Evolutionary conservation across 1,140 invertebrate genomes (phyloP).

Genomic region (Tetramorium simillimum): DNA sequence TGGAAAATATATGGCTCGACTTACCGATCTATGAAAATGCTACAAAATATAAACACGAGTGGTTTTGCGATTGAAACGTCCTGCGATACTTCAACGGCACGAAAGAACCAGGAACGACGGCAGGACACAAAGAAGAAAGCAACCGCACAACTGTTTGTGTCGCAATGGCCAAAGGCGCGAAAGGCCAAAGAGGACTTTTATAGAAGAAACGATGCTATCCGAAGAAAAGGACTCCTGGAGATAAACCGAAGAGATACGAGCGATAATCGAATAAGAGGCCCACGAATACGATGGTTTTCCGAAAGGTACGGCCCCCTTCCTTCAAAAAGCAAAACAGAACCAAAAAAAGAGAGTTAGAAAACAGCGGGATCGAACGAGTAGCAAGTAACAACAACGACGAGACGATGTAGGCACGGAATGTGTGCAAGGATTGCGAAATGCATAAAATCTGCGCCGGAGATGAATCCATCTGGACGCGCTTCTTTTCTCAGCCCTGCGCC

Average conservation of each 20-base stretch:
- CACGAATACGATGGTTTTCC: slow-evolving; percentile 44
- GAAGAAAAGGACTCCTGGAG: neutral
- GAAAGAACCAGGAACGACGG: neutral
- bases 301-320: slow-evolving; percentile 60
- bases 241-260: slow-evolving; percentile 42
- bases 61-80: slow-evolving; percentile 21
- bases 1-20: neutral
- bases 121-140: slow-evolving; percentile 7
- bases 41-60: neutral
- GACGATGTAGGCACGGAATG: slow-evolving; percentile 47
- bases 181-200: slow-evolving; percentile 9
- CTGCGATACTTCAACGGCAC: neutral
- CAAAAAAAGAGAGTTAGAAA: slow-evolving; percentile 13
- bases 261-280: slow-evolving; percentile 52
- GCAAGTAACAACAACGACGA: slow-evolving; percentile 7
- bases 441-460: slow-evolving; percentile 29
- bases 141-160: neutral
- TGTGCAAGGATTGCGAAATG: slow-evolving; percentile 31
- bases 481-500: slow-evolving; percentile 36
- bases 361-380: slow-evolving; percentile 10
- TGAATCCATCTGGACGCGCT: slow-evolving; percentile 34
- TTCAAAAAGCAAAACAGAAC: slow-evolving; percentile 46
- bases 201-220: neutral
- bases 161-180: neutral
- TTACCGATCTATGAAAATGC: neutral